These are phyloP conservation scores for Brachionus rotundiformis DNA, from an alignment of 1,140 invertebrate genomes.

Conservation along the genomic window DNA sequence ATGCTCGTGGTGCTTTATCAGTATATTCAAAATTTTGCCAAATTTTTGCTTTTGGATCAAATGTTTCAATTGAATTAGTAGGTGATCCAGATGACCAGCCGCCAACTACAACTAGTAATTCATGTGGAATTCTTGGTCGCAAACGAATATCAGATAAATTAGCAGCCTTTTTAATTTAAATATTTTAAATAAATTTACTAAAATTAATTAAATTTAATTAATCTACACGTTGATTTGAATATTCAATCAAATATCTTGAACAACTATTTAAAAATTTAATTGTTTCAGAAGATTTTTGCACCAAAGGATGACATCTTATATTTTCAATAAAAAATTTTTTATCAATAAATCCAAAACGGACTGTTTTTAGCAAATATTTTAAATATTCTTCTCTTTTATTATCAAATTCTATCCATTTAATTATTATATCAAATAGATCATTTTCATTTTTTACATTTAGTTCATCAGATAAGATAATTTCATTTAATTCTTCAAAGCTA, in stretches of 20 bases:
- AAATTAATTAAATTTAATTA: no score
- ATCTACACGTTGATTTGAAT: constrained; percentile 69
- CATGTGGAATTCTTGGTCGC: constrained; percentile 68
- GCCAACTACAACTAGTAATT: constrained; percentile 69
- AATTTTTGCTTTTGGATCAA: constrained; percentile 65
- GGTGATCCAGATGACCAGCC: constrained; percentile 75
- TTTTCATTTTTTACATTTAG: constrained; percentile 66
- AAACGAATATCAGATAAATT: not conserved
- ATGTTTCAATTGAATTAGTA: constrained; percentile 75
- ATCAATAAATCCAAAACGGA: constrained; percentile 39
- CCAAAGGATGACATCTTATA: constrained; percentile 69
- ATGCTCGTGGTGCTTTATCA: constrained; percentile 53
- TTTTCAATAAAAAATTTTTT: constrained; percentile 52
- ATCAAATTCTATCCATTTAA: constrained; percentile 64
- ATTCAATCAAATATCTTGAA: constrained; percentile 73
- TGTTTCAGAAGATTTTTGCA: constrained; percentile 68
- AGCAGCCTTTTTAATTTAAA: no score
- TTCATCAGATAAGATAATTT: constrained; percentile 64
- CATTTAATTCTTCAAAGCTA: constrained; percentile 54
- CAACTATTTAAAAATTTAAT: constrained; percentile 75
- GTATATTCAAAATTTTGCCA: constrained; percentile 16
- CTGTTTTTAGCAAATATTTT: not conserved
- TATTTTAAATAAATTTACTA: no score
- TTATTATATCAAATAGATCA: constrained; percentile 64
- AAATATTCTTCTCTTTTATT: not conserved